Evolutionary conservation across 2,797 vertebrate genomes (phyloP).

Genomic region (Parotocinclus haroldoi): DNA sequence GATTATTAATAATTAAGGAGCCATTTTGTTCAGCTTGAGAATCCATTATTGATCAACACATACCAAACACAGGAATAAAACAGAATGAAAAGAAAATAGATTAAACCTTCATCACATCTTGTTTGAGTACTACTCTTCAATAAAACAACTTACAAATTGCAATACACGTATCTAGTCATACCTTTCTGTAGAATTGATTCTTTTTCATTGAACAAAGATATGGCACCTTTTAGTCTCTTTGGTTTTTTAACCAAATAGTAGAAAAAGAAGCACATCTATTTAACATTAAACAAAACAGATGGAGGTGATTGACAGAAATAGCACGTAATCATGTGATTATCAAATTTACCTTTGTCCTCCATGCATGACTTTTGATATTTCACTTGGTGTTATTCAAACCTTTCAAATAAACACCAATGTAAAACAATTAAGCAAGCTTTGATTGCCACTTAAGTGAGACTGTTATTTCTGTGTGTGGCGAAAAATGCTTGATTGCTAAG

Average conservation of each 20-base stretch:
- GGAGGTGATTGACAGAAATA: conserved; percentile 51
- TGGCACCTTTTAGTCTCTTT: conserved; percentile 47
- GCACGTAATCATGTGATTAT: conserved; percentile 39
- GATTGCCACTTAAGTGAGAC: no score
- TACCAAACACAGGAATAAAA: not conserved
- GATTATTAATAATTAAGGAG: no score
- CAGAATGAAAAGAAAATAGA: not conserved
- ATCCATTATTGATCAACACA: no score
- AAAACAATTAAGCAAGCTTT: no score
- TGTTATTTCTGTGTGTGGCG: no score
- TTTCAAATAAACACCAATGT: no score
- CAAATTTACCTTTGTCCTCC: conserved; percentile 27
- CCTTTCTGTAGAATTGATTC: not conserved
- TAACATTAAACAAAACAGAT: conserved; percentile 56
- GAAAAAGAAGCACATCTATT: not conserved
- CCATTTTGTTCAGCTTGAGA: no score
- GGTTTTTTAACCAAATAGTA: conserved; percentile 3
- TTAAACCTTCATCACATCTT: not conserved
- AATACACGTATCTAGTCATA: not conserved
- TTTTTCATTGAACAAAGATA: not conserved
- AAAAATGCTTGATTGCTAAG: no score
- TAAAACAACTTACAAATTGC: not conserved
- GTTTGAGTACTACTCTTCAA: not conserved
- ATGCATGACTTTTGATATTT: conserved; percentile 38
- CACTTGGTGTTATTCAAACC: conserved; percentile 6